phyloP scores from a whole-genome alignment of 2,113 vertebrate species.

The Rhipidura dahli region DNA sequence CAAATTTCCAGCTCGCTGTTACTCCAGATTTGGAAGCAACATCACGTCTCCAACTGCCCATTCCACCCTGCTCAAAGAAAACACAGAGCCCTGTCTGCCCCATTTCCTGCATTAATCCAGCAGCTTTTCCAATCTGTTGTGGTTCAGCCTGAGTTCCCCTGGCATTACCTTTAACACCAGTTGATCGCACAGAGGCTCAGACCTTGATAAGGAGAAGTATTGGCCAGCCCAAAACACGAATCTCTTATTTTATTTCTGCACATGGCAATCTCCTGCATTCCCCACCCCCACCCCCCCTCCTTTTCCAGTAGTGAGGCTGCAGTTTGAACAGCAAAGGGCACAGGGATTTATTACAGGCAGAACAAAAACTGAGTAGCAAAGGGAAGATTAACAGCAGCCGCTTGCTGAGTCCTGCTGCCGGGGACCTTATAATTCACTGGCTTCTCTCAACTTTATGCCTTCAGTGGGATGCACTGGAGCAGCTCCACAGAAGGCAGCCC shows the following conservation, averaged over 20 bases:
- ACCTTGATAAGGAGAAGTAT: not conserved
- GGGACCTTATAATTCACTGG: not conserved
- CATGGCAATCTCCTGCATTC: not conserved
- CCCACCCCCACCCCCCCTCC: fast-evolving
- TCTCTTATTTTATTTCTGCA: not conserved
- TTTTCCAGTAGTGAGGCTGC: not conserved
- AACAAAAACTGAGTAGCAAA: not conserved
- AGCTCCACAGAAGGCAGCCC: not conserved
- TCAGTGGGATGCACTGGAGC: not conserved
- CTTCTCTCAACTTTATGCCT: not conserved
- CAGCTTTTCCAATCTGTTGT: not conserved
- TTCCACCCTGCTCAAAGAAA: not conserved
- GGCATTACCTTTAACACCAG: not conserved
- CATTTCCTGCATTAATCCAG: not conserved
- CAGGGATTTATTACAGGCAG: not conserved
- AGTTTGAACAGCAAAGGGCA: not conserved
- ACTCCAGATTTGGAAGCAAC: not conserved
- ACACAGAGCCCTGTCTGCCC: not conserved
- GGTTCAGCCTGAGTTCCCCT: not conserved
- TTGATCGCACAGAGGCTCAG: not conserved
- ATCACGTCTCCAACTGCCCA: not conserved
- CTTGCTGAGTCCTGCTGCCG: not conserved
- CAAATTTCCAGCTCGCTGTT: not conserved
- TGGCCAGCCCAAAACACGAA: not conserved
- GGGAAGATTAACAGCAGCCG: constrained; percentile 2